A percentile compares a stretch with the other conserved stretches of the same genome.
Conservation (phyloP, 2,888 invertebrate species). For the Drosophila ezoana region DNA sequence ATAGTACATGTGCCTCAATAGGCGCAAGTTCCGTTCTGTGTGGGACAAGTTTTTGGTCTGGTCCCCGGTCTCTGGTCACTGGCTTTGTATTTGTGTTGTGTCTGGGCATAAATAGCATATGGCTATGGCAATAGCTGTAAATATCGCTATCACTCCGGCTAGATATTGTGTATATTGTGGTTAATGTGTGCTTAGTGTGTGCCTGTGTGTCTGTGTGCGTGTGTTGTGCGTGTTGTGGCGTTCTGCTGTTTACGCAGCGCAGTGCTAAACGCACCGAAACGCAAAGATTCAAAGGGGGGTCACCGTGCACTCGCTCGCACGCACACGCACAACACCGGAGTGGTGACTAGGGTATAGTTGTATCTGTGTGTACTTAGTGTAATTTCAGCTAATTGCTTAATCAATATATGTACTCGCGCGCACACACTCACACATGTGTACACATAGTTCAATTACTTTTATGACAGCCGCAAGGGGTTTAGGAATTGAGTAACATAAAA, state of each 20-base stretch:
- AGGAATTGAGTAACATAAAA: background rate
- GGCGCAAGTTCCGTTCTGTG: background rate
- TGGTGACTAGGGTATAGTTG: constrained; percentile 8
- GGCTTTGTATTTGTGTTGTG: constrained; percentile 55
- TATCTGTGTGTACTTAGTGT: constrained; percentile 53
- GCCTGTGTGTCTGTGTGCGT: constrained; percentile 21
- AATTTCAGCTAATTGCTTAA: constrained; percentile 73
- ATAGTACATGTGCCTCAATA: constrained; percentile 25
- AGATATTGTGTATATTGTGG: constrained; percentile 24
- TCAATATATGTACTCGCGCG: constrained; percentile 56
- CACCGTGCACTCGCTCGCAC: constrained; percentile 11
- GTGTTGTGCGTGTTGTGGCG: constrained; percentile 42
- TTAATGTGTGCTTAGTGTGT: constrained; percentile 11
- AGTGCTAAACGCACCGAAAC: constrained; percentile 44
- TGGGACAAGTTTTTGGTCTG: constrained; percentile 23
- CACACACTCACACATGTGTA: background rate
- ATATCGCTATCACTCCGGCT: constrained; percentile 29
- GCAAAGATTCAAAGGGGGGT: constrained; percentile 21
- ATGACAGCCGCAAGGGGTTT: constrained; percentile 15
- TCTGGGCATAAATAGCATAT: constrained; percentile 67
- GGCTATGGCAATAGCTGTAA: constrained; percentile 29
- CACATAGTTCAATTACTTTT: constrained; percentile 50
- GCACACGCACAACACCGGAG: constrained; percentile 2
- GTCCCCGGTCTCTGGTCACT: constrained; percentile 7
- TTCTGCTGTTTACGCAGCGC: constrained; percentile 45